Evolutionary conservation across 2,113 vertebrate species (phyloP), one percentile per base, ranked within the genome.

Genomic region (Rhodinocichla rosea): DNA sequence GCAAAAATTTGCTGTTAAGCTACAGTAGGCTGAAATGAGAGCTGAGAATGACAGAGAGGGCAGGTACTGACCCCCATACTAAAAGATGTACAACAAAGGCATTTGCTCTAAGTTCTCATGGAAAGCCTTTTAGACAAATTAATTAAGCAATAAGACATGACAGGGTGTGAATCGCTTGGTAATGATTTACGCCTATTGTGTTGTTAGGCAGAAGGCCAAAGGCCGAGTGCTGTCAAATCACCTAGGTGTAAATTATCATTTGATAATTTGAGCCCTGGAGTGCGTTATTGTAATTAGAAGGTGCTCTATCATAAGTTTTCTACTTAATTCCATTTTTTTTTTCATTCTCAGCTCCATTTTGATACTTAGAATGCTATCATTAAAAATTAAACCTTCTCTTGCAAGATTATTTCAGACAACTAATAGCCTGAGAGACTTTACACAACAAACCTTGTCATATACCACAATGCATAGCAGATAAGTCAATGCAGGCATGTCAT

Each of bases 191-290:
- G 84, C 91, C 95, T 96, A 97, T 97, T 97, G 97, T 97, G 95
- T 94, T 97, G 94, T 96, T 97, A 96, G 97, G 95, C 96, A 97
- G 95, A 95, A 97, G 97, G 95, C 97, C 97, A 97, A 97, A 97
- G 97, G 97, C 97, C 95, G 47, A 96, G 95, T 90, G 95, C 95
- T 97, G 97, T 97, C 97, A 97, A 97, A 97, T 95, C 96, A 97
- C 95, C 96, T 96, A 97, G 96, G 96, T 97, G 95, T 97, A 97
- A 97, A 97, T 97, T 96, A 97, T 94, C 90, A 94, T 97, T 95
- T 96, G 96, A 97, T 97, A 96, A 97, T 97, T 92, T 94, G 92
- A 97, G 95, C 96, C 96, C 96, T 96, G 68, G 93, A 95, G 96
- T 97, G 94, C 6, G 18, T 94, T 95, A 87, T 90, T 96, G 94